Base-by-base conservation (phyloP, 2,888 invertebrate genomes). In the Stenoptilia bipunctidactyla region DNA sequence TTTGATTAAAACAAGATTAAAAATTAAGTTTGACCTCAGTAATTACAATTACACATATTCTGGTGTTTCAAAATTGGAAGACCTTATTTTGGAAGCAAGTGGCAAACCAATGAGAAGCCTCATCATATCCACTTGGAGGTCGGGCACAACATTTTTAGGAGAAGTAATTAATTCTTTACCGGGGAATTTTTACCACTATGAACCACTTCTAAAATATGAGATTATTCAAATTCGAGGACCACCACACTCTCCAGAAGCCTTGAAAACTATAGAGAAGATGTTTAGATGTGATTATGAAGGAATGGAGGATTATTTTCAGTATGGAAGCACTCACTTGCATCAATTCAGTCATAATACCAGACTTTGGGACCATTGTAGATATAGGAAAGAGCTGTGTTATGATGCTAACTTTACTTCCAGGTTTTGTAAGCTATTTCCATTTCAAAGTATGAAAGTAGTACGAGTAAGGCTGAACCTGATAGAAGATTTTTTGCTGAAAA, bases 401-500 rank as follows among this genome's bases (percentile, higher is more conserved):
- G 82, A 85, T 63, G 61, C 75, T 47, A 76, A 86, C 34, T 94
- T 94, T 75, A 87, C 93, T 42, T 88, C 89, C 41, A 88, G 87
- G 47, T 90, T 93, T 76, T 96, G 95, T 79, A 88, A 87, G 62
- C 79, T 93, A 51, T 95, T 94, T 69, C 95, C 95, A 9, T 91
- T 94, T 68, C 95, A 95, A 66, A 92, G 91, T 49, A 92, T 94
- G 92, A 96, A 95, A 72, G 87, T 92, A 47, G 94, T 95, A 15
- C 85, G 95, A 44, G 69, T 95, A 53, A 86, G 94, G 46, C 84
- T 94, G 52, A 86, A 87, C 44, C 85, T 92, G 10, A 88, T 92
- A 36, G 90, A 92, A 58, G 85, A 88, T 46, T 75, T 95, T 39
- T 76, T 95, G 41, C 83, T 88, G 49, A 91, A 92, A 66, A 83